Evolutionary conservation across 2,888 invertebrate species (phyloP).

Genomic region (Drosophila recens): DNA sequence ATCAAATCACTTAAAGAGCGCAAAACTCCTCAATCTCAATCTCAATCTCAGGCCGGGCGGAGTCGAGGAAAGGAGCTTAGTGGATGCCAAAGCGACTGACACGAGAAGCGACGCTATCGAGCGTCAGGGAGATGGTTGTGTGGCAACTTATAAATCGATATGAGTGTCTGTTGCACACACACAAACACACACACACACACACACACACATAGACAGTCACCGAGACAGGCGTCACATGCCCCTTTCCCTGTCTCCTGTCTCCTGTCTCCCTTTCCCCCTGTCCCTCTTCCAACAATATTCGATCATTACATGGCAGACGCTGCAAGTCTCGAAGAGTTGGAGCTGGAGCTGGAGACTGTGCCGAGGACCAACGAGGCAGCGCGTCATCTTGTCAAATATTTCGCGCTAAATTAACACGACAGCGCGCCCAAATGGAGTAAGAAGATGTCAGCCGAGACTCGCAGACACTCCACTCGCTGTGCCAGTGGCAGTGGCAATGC

Average conservation of each 20-base stretch:
- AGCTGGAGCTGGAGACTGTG: slow-evolving; percentile 5
- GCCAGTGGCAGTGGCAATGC: slow-evolving; percentile 27
- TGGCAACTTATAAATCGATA: slow-evolving; percentile 76
- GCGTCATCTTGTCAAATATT: slow-evolving; percentile 80
- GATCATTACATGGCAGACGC: slow-evolving; percentile 70
- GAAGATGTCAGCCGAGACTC: slow-evolving; percentile 67
- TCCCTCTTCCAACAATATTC: slow-evolving; percentile 49
- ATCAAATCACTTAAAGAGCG: slow-evolving; percentile 72
- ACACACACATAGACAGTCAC: slow-evolving; percentile 27
- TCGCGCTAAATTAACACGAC: slow-evolving; percentile 80
- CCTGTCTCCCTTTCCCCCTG: not conserved
- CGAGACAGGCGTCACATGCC: slow-evolving; percentile 20
- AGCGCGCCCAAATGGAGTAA: slow-evolving; percentile 79
- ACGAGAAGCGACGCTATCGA: slow-evolving; percentile 45
- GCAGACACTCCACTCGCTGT: slow-evolving; percentile 48
- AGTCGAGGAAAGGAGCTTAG: slow-evolving; percentile 20
- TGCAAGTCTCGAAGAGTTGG: slow-evolving; percentile 54
- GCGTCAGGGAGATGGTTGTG: slow-evolving; percentile 54
- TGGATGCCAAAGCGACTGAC: slow-evolving; percentile 36
- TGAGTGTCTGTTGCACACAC: slow-evolving; percentile 69
- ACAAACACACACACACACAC: slow-evolving; percentile 7
- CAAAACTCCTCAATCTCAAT: slow-evolving; percentile 39
- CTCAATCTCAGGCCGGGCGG: slow-evolving; percentile 43
- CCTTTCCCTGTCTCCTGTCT: not conserved
- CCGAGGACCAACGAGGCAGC: slow-evolving; percentile 51